Percentiles rank a stretch among this genome's conserved stretches.
Evolutionary conservation across 2,113 vertebrate genomes (phyloP).

Genomic region (Octodon degus): DNA sequence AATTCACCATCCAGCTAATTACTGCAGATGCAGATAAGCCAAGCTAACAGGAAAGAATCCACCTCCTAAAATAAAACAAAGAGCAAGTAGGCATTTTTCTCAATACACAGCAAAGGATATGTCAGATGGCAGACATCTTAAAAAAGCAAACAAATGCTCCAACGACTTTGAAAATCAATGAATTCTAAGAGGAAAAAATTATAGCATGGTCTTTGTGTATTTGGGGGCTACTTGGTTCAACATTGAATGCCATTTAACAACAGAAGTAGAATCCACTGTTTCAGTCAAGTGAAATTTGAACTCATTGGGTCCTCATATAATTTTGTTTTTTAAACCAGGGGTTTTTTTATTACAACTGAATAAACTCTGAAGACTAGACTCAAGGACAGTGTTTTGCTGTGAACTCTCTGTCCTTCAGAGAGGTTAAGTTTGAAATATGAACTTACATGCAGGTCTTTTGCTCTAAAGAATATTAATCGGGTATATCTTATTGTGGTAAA

Average conservation of each 20-base stretch:
- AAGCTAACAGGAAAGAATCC: constrained; percentile 43
- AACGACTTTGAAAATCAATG: constrained; percentile 69
- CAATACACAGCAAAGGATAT: constrained; percentile 38
- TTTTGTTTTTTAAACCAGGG: constrained; percentile 59
- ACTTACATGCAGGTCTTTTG: constrained; percentile 61
- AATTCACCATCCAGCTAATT: constrained; percentile 83
- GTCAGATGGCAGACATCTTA: constrained; percentile 61
- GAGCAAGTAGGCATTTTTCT: constrained; percentile 55
- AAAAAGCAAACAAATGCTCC: constrained; percentile 67
- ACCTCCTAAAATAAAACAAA: constrained; percentile 70
- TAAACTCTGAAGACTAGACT: constrained; percentile 26
- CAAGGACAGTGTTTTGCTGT: constrained; percentile 60
- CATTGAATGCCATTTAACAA: constrained; percentile 48
- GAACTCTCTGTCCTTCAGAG: constrained; percentile 55
- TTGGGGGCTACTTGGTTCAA: constrained; percentile 36
- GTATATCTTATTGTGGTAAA: constrained; percentile 66
- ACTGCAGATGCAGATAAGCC: constrained; percentile 76
- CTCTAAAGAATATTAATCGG: constrained; percentile 47
- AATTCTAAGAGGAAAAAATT: constrained; percentile 54
- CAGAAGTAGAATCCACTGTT: constrained; percentile 59
- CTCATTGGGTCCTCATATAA: constrained; percentile 58
- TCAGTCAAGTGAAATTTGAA: constrained; percentile 57
- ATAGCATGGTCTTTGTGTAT: constrained; percentile 36
- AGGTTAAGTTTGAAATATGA: constrained; percentile 69
- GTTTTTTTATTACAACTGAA: constrained; percentile 58